A percentile compares a stretch with the other conserved stretches of the same genome.
Evolutionary conservation across 2,888 invertebrate genomes (phyloP).

Genomic region (Phanerotoma sp.): DNA sequence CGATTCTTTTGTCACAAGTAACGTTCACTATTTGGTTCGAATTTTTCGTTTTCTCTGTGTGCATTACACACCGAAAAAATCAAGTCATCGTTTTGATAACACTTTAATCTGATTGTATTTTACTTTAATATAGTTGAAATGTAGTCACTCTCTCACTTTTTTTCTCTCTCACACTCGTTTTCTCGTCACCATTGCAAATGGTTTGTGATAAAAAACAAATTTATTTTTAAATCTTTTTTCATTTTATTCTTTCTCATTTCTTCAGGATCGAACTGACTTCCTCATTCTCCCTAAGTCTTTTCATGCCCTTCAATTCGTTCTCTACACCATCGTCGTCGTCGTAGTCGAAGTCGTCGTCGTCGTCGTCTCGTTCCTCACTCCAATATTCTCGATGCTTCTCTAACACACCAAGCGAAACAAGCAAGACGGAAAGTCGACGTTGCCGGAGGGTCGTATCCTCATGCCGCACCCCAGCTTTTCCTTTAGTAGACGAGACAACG

Average conservation of each 20-base stretch:
- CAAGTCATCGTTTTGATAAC: too few species aligned
- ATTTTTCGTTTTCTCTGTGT: too few species aligned
- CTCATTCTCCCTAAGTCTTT: constrained; percentile 9
- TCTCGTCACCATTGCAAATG: not conserved
- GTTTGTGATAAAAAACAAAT: constrained; percentile 11
- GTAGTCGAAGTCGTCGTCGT: too few species aligned
- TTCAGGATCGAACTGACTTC: constrained; percentile 9
- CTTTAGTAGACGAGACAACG: constrained; percentile 28
- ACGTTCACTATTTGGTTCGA: too few species aligned
- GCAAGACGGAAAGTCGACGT: constrained; percentile 13
- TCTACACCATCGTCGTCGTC: constrained; percentile 4
- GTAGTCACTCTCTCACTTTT: too few species aligned
- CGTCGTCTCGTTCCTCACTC: constrained; percentile 11
- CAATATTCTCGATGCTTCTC: constrained; percentile 13
- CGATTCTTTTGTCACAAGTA: too few species aligned
- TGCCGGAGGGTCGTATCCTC: constrained; percentile 28
- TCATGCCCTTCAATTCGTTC: constrained; percentile 2
- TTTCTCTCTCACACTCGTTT: too few species aligned
- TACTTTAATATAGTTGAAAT: too few species aligned
- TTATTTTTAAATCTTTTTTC: constrained; percentile 7
- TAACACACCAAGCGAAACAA: constrained; percentile 16
- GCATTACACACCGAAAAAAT: too few species aligned
- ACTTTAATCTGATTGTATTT: too few species aligned
- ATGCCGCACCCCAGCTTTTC: constrained; percentile 8
- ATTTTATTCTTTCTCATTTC: constrained; percentile 7